Evolutionary conservation across 2,888 invertebrate species (phyloP).

Genomic region (Fissipunctia ypsillon): DNA sequence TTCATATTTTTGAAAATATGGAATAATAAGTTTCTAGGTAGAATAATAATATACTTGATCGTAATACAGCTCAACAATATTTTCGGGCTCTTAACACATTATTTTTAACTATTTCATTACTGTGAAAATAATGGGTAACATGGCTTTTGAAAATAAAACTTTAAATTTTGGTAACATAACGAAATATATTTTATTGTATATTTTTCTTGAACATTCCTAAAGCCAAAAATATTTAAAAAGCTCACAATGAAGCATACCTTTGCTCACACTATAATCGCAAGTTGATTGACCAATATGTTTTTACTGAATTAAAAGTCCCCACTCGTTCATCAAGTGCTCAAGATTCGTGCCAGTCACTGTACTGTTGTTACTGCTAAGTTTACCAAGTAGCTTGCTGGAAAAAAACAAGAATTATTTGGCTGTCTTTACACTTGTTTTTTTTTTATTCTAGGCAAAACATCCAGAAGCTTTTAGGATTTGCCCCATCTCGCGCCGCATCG

Average conservation of each 20-base stretch:
- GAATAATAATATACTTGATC: not conserved
- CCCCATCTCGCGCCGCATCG: conserved; percentile 98
- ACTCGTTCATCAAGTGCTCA: too few relatives aligned
- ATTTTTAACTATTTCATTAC: not conserved
- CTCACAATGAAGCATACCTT: not conserved
- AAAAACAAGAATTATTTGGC: not conserved
- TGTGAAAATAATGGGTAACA: not conserved
- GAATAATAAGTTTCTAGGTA: not conserved
- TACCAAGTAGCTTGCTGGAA: not conserved
- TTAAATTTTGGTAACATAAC: not conserved
- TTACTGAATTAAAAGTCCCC: not conserved
- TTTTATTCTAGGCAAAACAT: conserved; percentile 96
- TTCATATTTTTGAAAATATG: not conserved
- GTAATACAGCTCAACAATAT: not conserved
- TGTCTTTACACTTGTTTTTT: conserved; percentile 1
- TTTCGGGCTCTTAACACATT: too few relatives aligned
- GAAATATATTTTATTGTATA: not conserved
- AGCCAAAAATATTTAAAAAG: not conserved
- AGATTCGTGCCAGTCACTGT: not conserved
- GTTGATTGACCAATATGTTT: not conserved
- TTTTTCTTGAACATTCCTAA: too few relatives aligned
- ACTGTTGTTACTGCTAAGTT: not conserved
- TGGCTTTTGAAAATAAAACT: not conserved
- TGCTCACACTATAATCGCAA: not conserved
- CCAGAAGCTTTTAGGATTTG: conserved; percentile 98